A percentile compares a stretch with the other conserved stretches of the same genome.
Evolutionary conservation across 2,113 vertebrate species (phyloP).

Genomic region (Chiloscyllium plagiosum): DNA sequence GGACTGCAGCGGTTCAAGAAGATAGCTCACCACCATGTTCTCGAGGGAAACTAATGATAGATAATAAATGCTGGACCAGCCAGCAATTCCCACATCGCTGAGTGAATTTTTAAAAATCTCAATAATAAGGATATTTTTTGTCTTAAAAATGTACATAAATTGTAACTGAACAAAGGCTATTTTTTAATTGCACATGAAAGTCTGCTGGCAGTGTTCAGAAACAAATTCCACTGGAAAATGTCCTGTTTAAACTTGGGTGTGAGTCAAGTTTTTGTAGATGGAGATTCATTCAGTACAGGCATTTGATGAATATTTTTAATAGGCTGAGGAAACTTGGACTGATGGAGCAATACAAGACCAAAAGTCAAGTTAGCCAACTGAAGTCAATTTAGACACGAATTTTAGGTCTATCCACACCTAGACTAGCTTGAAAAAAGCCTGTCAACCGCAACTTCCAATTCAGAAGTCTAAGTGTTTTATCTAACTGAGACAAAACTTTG

Average conservation of each 20-base stretch:
- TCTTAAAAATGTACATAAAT: too few species aligned
- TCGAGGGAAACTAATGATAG: too few species aligned
- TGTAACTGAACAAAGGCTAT: too few species aligned
- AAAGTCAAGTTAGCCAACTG: not conserved
- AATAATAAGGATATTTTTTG: too few species aligned
- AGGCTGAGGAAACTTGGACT: not conserved
- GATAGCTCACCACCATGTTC: too few species aligned
- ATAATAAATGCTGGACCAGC: too few species aligned
- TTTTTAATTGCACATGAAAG: too few species aligned
- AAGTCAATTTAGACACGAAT: not conserved
- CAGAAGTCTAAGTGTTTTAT: not conserved
- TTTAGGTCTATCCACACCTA: not conserved
- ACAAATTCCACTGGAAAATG: not conserved
- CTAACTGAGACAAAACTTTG: not conserved
- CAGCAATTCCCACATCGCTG: too few species aligned
- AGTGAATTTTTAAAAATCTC: too few species aligned
- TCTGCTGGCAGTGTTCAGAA: not conserved
- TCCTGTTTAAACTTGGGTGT: not conserved
- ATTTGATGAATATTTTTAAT: not conserved
- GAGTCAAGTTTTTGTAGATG: not conserved
- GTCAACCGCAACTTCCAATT: not conserved
- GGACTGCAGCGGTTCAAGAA: too few species aligned
- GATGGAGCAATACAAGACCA: not conserved
- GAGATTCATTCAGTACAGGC: not conserved
- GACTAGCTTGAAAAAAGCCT: not conserved